These are phyloP conservation scores for Diabrotica virgifera DNA, from an alignment of 1,140 invertebrate species.

Conservation along the genomic window DNA sequence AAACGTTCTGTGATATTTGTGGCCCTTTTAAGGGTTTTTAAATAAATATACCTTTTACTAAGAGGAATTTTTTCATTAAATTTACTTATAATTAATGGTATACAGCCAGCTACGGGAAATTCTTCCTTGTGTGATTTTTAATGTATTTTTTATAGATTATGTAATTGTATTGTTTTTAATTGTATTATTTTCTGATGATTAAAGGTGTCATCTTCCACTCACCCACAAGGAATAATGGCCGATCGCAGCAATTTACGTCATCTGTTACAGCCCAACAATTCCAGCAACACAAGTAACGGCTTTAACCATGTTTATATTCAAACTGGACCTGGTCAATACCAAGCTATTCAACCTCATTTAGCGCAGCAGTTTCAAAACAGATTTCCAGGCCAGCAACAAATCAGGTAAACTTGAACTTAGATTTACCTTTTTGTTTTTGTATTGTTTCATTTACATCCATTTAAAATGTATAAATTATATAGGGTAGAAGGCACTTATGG, in stretches of 20 bases:
- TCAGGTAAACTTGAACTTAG: slow-evolving; percentile 15
- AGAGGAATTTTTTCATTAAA: too few relatives aligned
- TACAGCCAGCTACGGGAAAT: too few relatives aligned
- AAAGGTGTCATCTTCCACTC: slow-evolving; percentile 47
- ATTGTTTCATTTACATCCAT: neutral
- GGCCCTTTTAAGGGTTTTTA: too few relatives aligned
- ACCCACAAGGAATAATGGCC: slow-evolving; percentile 46
- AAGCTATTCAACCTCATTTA: slow-evolving; percentile 45
- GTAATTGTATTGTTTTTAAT: too few relatives aligned
- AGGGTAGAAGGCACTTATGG: too few relatives aligned
- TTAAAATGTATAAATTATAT: neutral
- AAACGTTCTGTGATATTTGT: too few relatives aligned
- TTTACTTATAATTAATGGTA: too few relatives aligned
- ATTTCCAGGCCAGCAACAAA: slow-evolving; percentile 32
- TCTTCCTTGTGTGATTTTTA: neutral
- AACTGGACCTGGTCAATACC: slow-evolving; percentile 45
- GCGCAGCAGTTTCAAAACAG: slow-evolving; percentile 42
- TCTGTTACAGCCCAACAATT: slow-evolving; percentile 39
- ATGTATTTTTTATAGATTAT: neutral
- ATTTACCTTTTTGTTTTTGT: neutral
- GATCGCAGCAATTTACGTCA: slow-evolving; percentile 42
- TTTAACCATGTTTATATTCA: slow-evolving; percentile 45
- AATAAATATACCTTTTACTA: too few relatives aligned
- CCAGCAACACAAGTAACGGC: slow-evolving; percentile 18
- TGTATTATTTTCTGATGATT: too few relatives aligned